phyloP scores from a whole-genome alignment of 1,140 invertebrate genomes.

The Bombus huntii region DNA sequence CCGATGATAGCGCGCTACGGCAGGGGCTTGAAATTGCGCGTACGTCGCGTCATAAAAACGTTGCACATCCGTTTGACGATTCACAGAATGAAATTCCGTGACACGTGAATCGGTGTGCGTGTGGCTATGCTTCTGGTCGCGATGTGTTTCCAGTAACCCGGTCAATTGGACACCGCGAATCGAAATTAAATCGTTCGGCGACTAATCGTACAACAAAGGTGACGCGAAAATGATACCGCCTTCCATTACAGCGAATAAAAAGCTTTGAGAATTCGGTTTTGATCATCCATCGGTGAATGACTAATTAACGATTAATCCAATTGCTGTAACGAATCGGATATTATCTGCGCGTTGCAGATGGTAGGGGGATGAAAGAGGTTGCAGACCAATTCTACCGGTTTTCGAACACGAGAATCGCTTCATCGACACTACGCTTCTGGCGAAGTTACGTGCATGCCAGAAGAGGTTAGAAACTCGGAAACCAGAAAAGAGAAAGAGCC shows the following conservation, averaged over 20 bases:
- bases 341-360: neutral
- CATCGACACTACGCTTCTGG: neutral
- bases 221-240: neutral
- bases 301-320: conserved; percentile 19
- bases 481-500: neutral
- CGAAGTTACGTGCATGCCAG: too few species aligned
- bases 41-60: neutral
- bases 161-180: neutral
- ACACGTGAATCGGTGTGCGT: too few species aligned
- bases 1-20: neutral
- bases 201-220: conserved; percentile 1
- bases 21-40: too few species aligned
- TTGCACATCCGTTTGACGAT: neutral
- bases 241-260: neutral
- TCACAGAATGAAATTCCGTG: neutral
- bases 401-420: neutral
- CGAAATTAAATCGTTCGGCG: conserved; percentile 36
- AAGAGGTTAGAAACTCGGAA: too few species aligned
- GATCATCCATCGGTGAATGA: too few species aligned
- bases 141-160: neutral
- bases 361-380: too few species aligned
- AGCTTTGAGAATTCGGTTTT: neutral
- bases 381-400: neutral
- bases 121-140: too few species aligned
- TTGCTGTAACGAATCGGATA: neutral